Base-by-base conservation (phyloP, 2,888 invertebrate species). In the Dermolepida albohirtum region DNA sequence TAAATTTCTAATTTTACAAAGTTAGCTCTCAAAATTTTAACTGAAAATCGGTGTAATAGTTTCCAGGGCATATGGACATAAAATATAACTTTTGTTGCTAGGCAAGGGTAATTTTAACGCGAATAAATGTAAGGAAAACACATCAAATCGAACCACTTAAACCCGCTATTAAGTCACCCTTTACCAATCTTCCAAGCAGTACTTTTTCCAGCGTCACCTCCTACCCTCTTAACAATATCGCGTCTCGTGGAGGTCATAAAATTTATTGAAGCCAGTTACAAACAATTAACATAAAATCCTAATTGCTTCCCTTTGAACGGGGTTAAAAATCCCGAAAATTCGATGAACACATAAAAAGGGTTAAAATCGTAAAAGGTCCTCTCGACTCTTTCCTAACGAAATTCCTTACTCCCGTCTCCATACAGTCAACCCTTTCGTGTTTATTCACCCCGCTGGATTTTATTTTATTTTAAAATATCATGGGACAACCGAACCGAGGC, bases 211-310 rank as follows among this genome's bases (percentile, higher is more conserved):
- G 29, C 41, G 41, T 40, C 17, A 39, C 27, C 59, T 47, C 27
- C 59, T 11, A 44, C 44, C 29, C 59, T 44, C 59, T 57, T 59
- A 59, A 59, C 59, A 59, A 70, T 74, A 70, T 64, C 64, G 66
- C 69, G 66, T 71, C 71, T 68, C 73, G 74, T 73, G 71, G 72
- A 71, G 74, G 73, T 70, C 70, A 74, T 75, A 77, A 77, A 78
- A 77, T 78, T 78, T 77, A 78, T 78, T 74, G 76, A 72, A 74
- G 75, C 76, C 77, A 76, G 77, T 78, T 77, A 77, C 76, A 78
- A 78, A 78, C 78, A 79, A 79, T 79, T 79, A 79, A 78, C 78
- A 79, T 79, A 78, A 79, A 78, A 79, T 79, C 78, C 78, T 78
- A 79, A 78, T 78, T 78, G 79, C 78, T 75, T 74, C 77, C 74